These are phyloP conservation scores for Malurus splendens DNA, from an alignment of 2,797 vertebrate species.

Conservation along the genomic window DNA sequence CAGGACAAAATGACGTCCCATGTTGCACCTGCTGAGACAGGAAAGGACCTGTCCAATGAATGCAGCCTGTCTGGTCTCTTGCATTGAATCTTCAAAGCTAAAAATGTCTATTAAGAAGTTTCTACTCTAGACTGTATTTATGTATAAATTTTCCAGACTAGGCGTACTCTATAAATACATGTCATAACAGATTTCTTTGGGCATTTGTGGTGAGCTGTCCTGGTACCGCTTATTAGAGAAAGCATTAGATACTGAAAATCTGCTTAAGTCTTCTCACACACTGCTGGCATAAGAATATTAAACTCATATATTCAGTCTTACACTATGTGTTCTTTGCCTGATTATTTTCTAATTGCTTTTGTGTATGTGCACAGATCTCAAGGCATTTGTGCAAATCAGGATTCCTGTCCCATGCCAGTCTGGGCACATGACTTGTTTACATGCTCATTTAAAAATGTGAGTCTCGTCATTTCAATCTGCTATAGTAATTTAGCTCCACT, in stretches of 20 bases:
- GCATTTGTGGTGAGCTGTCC: neutral
- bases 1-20: neutral
- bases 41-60: neutral
- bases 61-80: neutral
- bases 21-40: neutral
- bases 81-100: neutral
- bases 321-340: neutral
- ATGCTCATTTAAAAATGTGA: neutral
- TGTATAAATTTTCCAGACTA: neutral
- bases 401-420: neutral
- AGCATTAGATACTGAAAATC: neutral
- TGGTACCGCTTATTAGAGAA: neutral
- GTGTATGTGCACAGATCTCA: neutral
- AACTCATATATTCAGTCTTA: neutral
- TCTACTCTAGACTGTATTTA: neutral
- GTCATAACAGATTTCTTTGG: neutral
- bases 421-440: neutral
- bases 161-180: neutral
- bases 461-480: constrained; percentile 31
- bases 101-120: neutral
- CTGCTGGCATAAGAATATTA: neutral
- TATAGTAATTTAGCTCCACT: constrained; percentile 14
- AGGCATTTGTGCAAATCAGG: neutral
- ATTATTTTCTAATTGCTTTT: neutral
- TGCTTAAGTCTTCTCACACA: neutral